Evolutionary conservation across 2,888 invertebrate species (phyloP).

Genomic region (Iphiclides podalirius): DNA sequence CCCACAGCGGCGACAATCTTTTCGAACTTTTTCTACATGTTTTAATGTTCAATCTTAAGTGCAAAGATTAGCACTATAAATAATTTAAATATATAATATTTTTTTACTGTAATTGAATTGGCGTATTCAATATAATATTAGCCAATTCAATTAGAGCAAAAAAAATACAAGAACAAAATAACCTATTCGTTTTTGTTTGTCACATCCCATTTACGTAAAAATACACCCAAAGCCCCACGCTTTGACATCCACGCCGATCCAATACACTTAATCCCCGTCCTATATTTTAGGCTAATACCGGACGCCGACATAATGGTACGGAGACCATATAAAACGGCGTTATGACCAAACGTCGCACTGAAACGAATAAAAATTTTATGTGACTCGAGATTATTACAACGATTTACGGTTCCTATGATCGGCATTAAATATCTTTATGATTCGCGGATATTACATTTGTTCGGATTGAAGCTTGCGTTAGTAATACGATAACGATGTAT

Average conservation of each 20-base stretch:
- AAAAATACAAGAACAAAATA: no score
- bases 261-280: constrained; percentile 6
- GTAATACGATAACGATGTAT: no score
- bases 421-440: constrained; percentile 10
- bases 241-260: not conserved
- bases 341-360: constrained; percentile 33
- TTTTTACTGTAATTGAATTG: no score
- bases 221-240: not conserved
- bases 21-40: no score
- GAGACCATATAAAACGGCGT: constrained; percentile 11
- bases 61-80: no score
- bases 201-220: not conserved
- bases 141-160: no score
- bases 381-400: constrained; percentile 21
- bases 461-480: not conserved
- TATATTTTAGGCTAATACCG: constrained; percentile 1
- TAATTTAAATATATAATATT: no score
- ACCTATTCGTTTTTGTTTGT: no score
- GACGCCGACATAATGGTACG: constrained; percentile 1
- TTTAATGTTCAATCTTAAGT: no score
- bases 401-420: constrained; percentile 25
- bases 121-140: no score
- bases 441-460: constrained; percentile 6
- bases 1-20: no score
- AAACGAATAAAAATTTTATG: constrained; percentile 34